phyloP scores from a whole-genome alignment of 2,113 vertebrate species.

The Clarias gariepinus region DNA sequence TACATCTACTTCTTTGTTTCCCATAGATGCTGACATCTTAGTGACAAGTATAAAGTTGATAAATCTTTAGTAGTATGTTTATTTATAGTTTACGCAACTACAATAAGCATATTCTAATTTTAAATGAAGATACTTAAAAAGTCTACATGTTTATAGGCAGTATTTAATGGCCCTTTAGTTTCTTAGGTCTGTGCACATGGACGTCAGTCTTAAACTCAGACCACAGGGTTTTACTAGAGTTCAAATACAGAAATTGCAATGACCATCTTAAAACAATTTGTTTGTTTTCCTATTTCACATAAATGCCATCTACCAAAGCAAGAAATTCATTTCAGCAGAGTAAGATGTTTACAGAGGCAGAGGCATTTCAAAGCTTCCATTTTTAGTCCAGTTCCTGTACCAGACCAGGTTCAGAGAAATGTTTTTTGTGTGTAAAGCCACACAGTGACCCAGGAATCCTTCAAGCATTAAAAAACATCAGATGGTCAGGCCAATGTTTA shows the following conservation, averaged over 20 bases:
- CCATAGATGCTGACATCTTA: not conserved
- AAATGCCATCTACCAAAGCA: not conserved
- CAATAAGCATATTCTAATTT: not conserved
- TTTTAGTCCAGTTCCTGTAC: no score
- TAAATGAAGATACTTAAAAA: not conserved
- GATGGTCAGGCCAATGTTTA: no score
- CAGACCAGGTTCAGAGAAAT: no score
- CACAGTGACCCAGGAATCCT: no score
- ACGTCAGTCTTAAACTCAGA: not conserved
- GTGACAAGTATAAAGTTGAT: not conserved
- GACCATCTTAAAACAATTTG: not conserved
- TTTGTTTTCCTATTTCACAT: not conserved
- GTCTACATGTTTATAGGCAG: not conserved
- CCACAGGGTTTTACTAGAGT: not conserved
- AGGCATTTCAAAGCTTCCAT: no score
- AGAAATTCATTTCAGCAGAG: not conserved
- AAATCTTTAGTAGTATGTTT: not conserved
- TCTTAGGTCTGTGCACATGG: not conserved
- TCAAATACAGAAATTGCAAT: not conserved
- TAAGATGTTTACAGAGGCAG: no score
- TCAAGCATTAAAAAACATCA: no score
- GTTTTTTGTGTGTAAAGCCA: no score
- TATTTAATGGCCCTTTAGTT: not conserved
- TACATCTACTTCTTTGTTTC: not conserved
- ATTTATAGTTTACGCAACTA: not conserved